Evolutionary conservation across 2,888 invertebrate genomes (phyloP), one percentile per base, ranked within the genome.

Genomic region (Epiblema foenella): DNA sequence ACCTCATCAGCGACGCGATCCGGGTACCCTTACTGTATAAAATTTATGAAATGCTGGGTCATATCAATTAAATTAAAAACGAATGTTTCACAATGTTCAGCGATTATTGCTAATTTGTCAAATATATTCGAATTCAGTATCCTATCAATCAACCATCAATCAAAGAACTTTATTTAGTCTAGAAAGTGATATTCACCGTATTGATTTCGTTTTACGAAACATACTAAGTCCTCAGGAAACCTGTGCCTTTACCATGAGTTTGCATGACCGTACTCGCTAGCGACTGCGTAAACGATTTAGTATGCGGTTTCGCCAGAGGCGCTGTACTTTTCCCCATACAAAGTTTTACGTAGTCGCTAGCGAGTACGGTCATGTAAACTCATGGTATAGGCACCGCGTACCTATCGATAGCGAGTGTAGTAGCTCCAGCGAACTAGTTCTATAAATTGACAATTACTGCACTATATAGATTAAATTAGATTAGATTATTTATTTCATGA

Each of bases 1-100:
- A 82, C 77, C 81, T 82, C 83, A 67, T 67, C 71, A 51, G 49
- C 20, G 59, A 15, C 12, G 46, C 60, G 46, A 60, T 46, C 42
- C 42, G 10, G 29, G 17, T 46, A 11, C 33, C 18, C 29, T 24
- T 24, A 29, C n/a, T 20, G 46, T 60, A 46, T 60, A 60, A 2
- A 29, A 29, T 60, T 46, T 60, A 60, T 60, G 11, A 37, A 37
- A 11, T 59, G 24, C 4, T 3, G n/a, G 11, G 11, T 46, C 33
- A 33, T 8, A 11, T 46, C 24, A 60, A 29, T n/a, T 42, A 20
- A 39, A 60, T 29, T n/a, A 11, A 42, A 29, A 29, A 60, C n/a
- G 11, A 24, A 46, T 24, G 10, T 29, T 33, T 10, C 37, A 60
- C 24, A 3, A 4, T 24, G n/a, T n/a, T 46, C 46, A 7, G 24